Base-by-base conservation (phyloP, 2,888 invertebrate genomes). In the Aphrophora alni region DNA sequence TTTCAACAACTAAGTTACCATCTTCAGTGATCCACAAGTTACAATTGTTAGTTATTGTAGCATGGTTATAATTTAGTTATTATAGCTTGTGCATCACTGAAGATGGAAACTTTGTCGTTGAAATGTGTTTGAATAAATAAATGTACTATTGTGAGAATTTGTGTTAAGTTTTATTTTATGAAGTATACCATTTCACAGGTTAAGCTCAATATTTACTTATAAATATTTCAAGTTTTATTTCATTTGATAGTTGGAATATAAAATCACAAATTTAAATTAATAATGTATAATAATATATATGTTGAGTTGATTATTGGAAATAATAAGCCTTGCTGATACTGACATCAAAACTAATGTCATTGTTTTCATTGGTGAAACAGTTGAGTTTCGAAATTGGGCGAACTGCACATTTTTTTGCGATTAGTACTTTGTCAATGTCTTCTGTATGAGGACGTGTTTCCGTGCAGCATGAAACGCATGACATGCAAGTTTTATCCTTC, bases 271-370 rank as follows among this genome's bases (percentile, higher is more conserved):
- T 33, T 33, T 5, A 33, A n/a, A n/a, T 5, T 8, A 33, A 33
- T 33, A 33, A 3, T 5, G 8, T 33, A 33, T n/a, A 33, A 5
- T 33, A 33, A 33, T 33, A 33, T 33, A 33, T 8, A 33, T 33
- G 33, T 33, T 51, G 14, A 14, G 25, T 8, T n/a, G 27, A 10
- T 68, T 73, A 78, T 59, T 78, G 78, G 33, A 44, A 78, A 73
- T 78, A 78, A 27, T 78, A 78, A 24, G 73, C 33, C 33, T 78
- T 78, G 78, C 51, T 78, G 73, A 78, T 78, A 73, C 33, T 73
- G 28, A 78, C 73, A 28, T 21, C 51, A 12, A 78, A 59, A 4
- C 59, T n/a, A 17, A 78, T 14, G 33, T 73, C 73, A 26, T 78
- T 78, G 51, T 78, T 73, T 26, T 26, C 17, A 17, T 78, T 44